Base-by-base conservation (phyloP, 2,797 vertebrate genomes). In the Arremon brunneinucha region DNA sequence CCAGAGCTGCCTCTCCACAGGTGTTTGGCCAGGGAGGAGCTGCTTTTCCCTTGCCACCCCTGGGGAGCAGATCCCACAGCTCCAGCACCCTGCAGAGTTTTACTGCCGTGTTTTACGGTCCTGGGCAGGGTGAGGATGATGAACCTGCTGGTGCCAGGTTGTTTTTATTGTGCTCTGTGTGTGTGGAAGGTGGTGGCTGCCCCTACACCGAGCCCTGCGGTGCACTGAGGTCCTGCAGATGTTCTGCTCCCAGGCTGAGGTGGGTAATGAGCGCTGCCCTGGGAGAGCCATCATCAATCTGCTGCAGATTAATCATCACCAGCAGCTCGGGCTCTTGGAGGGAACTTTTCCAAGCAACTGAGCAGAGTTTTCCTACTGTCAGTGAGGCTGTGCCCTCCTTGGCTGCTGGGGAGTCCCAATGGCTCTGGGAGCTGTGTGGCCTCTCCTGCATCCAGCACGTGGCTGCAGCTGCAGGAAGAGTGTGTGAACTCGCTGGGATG, bases 321-420 rank as follows among this genome's bases (percentile, higher is more conserved):
- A 56, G 78, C 68, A 59, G 84, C 21, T 60, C 1, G 0, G 63
- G 4, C 44, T 76, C 56, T 52, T 39, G 32, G 41, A 90, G 53
- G 27, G 30, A 67, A 32, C 0, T 5, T 76, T 69, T 55, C 84
- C 65, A 2, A 72, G 72, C 0, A 0, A 9, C 13, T 14, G 41
- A 52, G 6, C 12, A 2, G 67, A 8, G 87, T 30, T 30, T 56
- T 47, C 27, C 24, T 52, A 2, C 43, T 11, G 9, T 9, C 12
- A 0, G 3, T 30, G 70, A 52, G 60, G 35, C 44, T 4, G 32
- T 44, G 56, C 55, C 50, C 62, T 52, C 30, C 44, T 44, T 0
- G 0, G 64, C 49, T 0, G 0, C 52, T 35, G 53, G 50, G 7
- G n/a, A 47, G 39, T 26, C 83, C 41, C 37, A 0, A 1, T 1